Base-by-base conservation (phyloP, 1,140 invertebrate species). In the Schlechtendalia chinensis region DNA sequence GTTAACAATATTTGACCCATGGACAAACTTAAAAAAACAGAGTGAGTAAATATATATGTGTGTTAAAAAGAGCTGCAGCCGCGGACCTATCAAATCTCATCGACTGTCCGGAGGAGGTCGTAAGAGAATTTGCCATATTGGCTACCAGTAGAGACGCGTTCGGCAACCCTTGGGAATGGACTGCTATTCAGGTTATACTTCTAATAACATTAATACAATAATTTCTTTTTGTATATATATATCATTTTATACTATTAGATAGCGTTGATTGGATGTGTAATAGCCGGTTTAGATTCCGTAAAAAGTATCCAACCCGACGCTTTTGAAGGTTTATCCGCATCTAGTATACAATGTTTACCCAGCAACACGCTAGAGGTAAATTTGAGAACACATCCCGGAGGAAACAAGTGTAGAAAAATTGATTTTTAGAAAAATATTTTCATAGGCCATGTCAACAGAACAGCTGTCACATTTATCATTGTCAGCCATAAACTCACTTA, bases 81-180 rank as follows among this genome's bases (percentile, higher is more conserved):
- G 24, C 81, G 1, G 72, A 84, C 4, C 84, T 88, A 45, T 85
- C 86, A 19, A 85, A 85, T 22, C 69, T 88, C 24, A 83, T 84
- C 50, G 84, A 85, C 58, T 88, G 88, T 82, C 84, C 83, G 29
- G 29, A 82, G 16, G 85, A 87, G 16, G 85, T 86, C 0, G 80
- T 88, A 81, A 65, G 82, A 67, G 85, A 83, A 54, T 85, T 88
- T 22, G 86, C 86, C 8, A 82, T 54, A 5, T 82, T 88, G n/a
- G 87, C 87, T 1, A 80, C 84, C 1, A 82, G 86, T 17, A 82
- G 83, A 39, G 75, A 83, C 17, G 86, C 86, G 0, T 88, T 87
- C 79, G 87, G 87, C 19, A 56, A 85, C 6, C 83, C 85, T 1
- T 83, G 83, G 10, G 82, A 77, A 4, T 88, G 88, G 88, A 84